phyloP scores from a whole-genome alignment of 2,888 invertebrate species.

The Ormyrus nitidulus region DNA sequence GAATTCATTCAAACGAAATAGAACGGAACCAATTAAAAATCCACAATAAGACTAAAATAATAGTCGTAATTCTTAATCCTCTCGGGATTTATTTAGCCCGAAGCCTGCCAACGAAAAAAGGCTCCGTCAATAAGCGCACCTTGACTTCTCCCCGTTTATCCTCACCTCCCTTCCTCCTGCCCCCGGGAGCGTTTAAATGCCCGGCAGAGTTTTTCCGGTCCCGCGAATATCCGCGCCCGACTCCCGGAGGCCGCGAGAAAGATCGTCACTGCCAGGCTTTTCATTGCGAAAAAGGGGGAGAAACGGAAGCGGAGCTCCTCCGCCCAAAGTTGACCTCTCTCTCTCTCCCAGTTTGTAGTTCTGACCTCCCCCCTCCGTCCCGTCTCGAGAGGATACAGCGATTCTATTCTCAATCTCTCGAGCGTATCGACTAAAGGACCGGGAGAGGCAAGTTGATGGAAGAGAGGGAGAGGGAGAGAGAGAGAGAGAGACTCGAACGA shows the following conservation, averaged over 20 bases:
- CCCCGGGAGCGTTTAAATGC: conserved; percentile 4
- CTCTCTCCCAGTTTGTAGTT: neutral
- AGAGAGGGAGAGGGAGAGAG: neutral
- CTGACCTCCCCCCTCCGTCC: neutral
- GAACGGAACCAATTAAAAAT: no score
- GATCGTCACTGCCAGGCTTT: conserved; percentile 13
- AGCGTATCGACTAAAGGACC: conserved; percentile 35
- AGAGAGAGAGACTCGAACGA: neutral
- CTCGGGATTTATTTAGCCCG: neutral
- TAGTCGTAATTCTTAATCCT: neutral
- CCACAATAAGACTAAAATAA: no score
- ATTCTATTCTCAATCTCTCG: conserved; percentile 45
- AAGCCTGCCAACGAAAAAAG: neutral
- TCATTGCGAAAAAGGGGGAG: conserved; percentile 15
- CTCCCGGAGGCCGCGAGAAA: neutral
- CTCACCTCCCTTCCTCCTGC: neutral
- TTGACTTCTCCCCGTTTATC: conserved; percentile 11
- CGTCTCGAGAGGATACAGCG: conserved; percentile 28
- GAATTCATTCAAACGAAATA: no score
- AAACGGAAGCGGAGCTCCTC: conserved; percentile 1
- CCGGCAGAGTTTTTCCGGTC: conserved; percentile 23
- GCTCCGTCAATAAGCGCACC: conserved; percentile 8
- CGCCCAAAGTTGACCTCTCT: conserved; percentile 25
- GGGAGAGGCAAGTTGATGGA: neutral
- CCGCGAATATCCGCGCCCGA: neutral